Evolutionary conservation across 2,797 vertebrate genomes (phyloP).

Genomic region (Melanogrammus aeglefinus): DNA sequence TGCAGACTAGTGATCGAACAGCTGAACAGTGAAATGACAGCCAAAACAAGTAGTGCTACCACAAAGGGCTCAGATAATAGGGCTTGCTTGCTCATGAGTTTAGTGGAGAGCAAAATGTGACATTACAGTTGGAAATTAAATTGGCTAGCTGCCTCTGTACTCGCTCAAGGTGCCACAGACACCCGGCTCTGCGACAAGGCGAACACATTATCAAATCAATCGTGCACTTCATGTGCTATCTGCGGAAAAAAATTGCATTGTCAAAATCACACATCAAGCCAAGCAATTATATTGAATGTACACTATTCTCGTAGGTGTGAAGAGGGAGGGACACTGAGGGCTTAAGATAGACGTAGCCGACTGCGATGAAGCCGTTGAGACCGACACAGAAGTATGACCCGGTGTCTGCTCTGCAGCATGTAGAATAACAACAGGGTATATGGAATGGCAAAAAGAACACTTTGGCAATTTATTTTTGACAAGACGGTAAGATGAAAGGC

Average conservation of each 20-base stretch:
- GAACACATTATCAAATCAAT: background rate
- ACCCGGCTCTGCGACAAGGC: background rate
- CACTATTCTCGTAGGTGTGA: background rate
- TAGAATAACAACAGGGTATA: background rate
- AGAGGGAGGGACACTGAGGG: background rate
- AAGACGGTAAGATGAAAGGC: background rate
- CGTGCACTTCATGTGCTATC: background rate
- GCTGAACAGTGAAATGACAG: background rate
- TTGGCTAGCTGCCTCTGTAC: background rate
- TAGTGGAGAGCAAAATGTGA: background rate
- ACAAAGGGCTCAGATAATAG: background rate
- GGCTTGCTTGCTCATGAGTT: background rate
- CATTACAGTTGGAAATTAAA: background rate
- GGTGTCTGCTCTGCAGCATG: background rate
- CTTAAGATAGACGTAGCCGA: background rate
- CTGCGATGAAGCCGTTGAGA: background rate
- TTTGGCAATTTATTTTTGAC: background rate
- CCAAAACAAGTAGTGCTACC: background rate
- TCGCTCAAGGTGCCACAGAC: background rate
- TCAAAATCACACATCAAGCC: background rate
- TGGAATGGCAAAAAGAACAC: background rate
- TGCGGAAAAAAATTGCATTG: background rate
- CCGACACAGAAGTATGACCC: background rate
- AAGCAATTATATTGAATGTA: background rate
- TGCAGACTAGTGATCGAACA: conserved; percentile 2